Base-by-base conservation (phyloP, 2,888 invertebrate genomes). In the Camponotus fellah region DNA sequence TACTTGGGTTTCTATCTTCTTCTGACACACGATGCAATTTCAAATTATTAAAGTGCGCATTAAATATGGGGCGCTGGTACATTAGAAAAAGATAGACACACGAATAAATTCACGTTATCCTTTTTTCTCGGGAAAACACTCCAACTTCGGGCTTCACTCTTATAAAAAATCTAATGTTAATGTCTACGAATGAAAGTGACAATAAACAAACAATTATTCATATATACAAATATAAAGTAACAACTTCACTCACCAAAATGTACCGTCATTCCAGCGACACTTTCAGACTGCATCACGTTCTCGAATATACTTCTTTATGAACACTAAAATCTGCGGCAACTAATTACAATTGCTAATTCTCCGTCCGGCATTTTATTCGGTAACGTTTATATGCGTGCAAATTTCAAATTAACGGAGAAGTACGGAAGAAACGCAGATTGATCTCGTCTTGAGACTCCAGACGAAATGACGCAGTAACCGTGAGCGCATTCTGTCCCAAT, bases 201-300 rank as follows among this genome's bases (percentile, higher is more conserved):
- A 32, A 17, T 71, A 14, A 43, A 62, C 9, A 12, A 34, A 14
- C 10, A 14, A 72, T 72, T 40, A 46, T 17, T 60, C 43, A 5
- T 34, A 4, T 14, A 26, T 40, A 74, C 46, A 10, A n/a, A n/a
- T 12, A 12, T 6, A 26, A 26, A 26, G 46, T 17, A 56, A 34
- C 12, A 5, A n/a, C 14, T 46, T 74, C 34, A 74, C 43, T 74
- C 74, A 74, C 60, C 74, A 43, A 60, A 26, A 17, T 32, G 2
- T 17, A 21, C 10, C 17, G 21, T 26, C 10, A 21, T 10, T 32
- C n/a, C 21, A 26, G 60, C 60, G n/a, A 5, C 32, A 60, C n/a
- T n/a, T 40, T 74, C 14, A 26, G 12, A 58, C 1, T n/a, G 58
- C 2, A 37, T 14, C 17, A 21, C 34, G 26, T 12, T 37, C 14